Evolutionary conservation across 2,113 vertebrate species (phyloP).

Genomic region (Pavo muticus): DNA sequence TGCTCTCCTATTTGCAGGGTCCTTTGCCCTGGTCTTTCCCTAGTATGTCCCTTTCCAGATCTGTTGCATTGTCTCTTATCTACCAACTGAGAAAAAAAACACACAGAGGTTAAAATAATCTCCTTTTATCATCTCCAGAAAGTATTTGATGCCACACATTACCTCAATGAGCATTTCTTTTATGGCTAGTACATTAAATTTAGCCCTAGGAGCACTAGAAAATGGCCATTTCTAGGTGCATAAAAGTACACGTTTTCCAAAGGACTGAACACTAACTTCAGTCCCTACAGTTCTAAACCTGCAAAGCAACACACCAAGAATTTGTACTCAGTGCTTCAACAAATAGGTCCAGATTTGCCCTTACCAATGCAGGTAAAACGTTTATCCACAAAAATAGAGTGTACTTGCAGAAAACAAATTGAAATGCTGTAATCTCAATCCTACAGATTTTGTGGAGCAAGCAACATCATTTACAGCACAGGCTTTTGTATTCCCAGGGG

Average conservation of each 20-base stretch:
- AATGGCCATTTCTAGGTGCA: background rate
- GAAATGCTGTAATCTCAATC: background rate
- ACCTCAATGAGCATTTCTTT: background rate
- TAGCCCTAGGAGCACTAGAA: background rate
- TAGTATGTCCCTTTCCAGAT: background rate
- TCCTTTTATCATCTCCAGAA: background rate
- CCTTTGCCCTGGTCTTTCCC: background rate
- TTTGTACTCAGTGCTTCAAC: background rate
- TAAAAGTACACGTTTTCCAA: background rate
- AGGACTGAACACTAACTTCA: background rate
- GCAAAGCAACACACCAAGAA: background rate
- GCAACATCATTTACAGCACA: background rate
- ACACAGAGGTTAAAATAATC: background rate
- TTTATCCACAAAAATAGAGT: background rate
- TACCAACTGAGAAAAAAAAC: background rate
- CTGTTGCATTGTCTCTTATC: rapidly evolving
- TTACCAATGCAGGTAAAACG: background rate
- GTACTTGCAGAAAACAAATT: background rate
- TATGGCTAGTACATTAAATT: background rate
- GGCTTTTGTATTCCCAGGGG: background rate
- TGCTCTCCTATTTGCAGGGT: background rate
- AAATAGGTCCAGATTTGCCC: background rate
- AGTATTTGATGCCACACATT: background rate
- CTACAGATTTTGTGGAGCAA: background rate
- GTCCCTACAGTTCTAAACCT: background rate